phyloP scores from a whole-genome alignment of 2,113 vertebrate species.

The Lophochroa leadbeateri region DNA sequence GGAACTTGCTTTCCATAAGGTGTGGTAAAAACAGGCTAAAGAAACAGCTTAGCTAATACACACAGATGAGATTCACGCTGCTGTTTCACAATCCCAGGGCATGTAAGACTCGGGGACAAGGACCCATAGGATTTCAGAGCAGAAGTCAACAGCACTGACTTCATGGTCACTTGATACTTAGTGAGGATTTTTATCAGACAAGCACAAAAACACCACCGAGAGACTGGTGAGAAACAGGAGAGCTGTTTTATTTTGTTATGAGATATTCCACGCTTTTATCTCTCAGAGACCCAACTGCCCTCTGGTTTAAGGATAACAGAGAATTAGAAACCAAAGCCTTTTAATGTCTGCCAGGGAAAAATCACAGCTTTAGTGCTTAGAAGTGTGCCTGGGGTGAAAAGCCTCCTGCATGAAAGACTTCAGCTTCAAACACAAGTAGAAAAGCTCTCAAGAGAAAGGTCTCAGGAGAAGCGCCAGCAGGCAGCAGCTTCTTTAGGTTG shows the following conservation, averaged over 20 bases:
- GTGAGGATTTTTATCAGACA: background rate
- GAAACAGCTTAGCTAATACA: background rate
- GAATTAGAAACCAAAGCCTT: background rate
- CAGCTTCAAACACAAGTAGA: background rate
- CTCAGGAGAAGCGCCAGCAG: background rate
- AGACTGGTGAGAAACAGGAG: background rate
- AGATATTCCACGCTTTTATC: background rate
- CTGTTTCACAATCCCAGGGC: background rate
- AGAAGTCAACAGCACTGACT: background rate
- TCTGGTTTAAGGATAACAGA: background rate
- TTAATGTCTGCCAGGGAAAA: background rate
- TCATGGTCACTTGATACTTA: background rate
- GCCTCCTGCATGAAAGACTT: background rate
- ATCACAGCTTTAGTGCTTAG: background rate
- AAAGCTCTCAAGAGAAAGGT: background rate
- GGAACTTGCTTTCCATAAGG: background rate
- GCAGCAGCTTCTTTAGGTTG: background rate
- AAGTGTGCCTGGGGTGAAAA: background rate
- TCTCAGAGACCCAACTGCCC: background rate
- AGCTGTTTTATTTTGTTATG: background rate
- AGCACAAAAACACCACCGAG: background rate
- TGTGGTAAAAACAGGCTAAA: background rate
- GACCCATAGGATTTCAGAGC: background rate
- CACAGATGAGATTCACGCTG: background rate
- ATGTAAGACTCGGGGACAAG: background rate